Evolutionary conservation across 2,888 invertebrate species (phyloP).

Genomic region (Cephus pygmeus): DNA sequence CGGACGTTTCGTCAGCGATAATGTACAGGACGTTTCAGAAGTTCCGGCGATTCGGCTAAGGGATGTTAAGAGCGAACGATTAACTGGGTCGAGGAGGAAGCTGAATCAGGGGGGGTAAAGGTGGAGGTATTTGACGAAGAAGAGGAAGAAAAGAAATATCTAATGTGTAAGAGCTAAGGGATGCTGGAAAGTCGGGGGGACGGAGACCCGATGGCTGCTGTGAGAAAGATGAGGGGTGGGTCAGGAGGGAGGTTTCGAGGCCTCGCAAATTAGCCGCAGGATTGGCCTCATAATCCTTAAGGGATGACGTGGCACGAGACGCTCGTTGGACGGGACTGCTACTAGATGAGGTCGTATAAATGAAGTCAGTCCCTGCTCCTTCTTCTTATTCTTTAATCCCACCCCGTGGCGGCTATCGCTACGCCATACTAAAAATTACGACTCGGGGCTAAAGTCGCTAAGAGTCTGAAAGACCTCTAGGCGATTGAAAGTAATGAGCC

Average conservation of each 20-base stretch:
- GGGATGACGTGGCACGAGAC: slow-evolving; percentile 41
- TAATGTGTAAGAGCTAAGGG: neutral
- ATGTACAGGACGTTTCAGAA: slow-evolving; percentile 35
- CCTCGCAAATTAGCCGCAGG: slow-evolving; percentile 64
- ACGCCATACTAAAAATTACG: slow-evolving; percentile 54
- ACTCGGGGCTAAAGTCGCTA: slow-evolving; percentile 32
- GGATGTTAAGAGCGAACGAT: neutral
- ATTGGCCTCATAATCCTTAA: slow-evolving; percentile 63
- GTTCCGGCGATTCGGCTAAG: slow-evolving; percentile 1
- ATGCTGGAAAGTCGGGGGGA: neutral
- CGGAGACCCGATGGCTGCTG: neutral
- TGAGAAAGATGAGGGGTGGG: neutral
- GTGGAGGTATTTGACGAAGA: neutral
- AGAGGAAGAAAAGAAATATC: neutral
- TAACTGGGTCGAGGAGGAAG: slow-evolving; percentile 19
- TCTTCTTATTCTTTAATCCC: slow-evolving; percentile 63
- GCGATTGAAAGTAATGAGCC: slow-evolving; percentile 64
- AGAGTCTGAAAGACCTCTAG: slow-evolving; percentile 28
- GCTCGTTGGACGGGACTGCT: slow-evolving; percentile 36
- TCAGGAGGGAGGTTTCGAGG: neutral
- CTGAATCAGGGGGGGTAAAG: slow-evolving; percentile 19
- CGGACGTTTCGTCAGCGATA: slow-evolving; percentile 62
- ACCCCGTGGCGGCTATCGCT: slow-evolving; percentile 44
- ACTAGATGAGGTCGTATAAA: slow-evolving; percentile 58
- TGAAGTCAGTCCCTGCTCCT: slow-evolving; percentile 50